phyloP scores from a whole-genome alignment of 2,888 invertebrate genomes.

The Barypeithes pellucidus region DNA sequence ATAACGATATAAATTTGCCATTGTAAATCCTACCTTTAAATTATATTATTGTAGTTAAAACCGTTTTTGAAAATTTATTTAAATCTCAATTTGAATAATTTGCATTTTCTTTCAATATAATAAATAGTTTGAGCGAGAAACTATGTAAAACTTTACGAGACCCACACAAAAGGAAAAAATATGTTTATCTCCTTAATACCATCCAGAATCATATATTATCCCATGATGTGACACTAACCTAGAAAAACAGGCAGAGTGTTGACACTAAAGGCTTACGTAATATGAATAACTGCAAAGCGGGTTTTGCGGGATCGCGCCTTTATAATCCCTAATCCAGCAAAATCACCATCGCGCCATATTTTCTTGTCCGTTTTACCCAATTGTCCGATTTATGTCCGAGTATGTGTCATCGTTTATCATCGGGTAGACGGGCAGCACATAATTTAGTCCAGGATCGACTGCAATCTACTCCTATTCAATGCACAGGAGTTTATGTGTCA shows the following conservation, averaged over 20 bases:
- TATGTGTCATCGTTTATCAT: conserved; percentile 28
- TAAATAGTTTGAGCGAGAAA: too few species aligned
- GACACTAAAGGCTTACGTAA: conserved; percentile 30
- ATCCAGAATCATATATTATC: conserved; percentile 11
- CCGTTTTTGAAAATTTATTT: too few species aligned
- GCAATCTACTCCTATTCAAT: conserved; percentile 13
- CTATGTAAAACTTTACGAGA: neutral
- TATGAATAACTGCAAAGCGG: conserved; percentile 33
- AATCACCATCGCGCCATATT: conserved; percentile 32
- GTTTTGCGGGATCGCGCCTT: conserved; percentile 27
- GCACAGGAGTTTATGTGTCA: neutral
- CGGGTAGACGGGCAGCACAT: conserved; percentile 7
- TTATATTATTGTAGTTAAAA: too few species aligned
- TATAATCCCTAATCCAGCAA: conserved; percentile 33
- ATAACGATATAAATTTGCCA: too few species aligned
- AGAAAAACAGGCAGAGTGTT: conserved; percentile 22
- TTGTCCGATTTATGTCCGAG: conserved; percentile 27
- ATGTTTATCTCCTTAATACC: conserved; percentile 11
- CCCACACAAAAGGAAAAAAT: neutral
- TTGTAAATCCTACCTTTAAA: too few species aligned
- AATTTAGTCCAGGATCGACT: neutral
- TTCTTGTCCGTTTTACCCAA: conserved; percentile 33
- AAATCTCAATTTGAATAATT: too few species aligned
- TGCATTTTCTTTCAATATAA: too few species aligned
- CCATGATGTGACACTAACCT: conserved; percentile 19